Base-by-base conservation (phyloP, 2,888 invertebrate species). In the Volucella bombylans region DNA sequence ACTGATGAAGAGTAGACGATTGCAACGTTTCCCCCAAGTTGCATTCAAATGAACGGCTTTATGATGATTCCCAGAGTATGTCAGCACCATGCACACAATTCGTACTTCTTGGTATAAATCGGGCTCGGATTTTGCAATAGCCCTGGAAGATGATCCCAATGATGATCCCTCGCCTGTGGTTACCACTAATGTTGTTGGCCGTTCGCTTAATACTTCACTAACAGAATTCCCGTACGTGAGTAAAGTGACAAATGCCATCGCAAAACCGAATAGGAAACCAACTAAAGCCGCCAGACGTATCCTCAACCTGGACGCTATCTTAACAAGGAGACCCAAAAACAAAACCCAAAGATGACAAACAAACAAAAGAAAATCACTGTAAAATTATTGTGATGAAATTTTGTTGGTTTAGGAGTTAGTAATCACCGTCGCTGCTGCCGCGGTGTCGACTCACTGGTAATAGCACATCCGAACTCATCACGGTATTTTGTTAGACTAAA, bases 81-180 rank as follows among this genome's bases (percentile, higher is more conserved):
- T 98, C 96, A 98, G 96, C 41, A 98, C 93, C 98, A 98, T 98
- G 90, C 98, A 98, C 1, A 98, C 93, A 87, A 98, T 95, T 71
- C 96, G 93, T 50, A 98, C 96, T 88, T 95, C 94, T 86, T 94
- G 93, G 6, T 94, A 92, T 87, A 97, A 91, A 86, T 94, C 59
- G 12, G 72, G 68, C n/a, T 81, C 54, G 18, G 73, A 68, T 73
- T 59, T 64, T 9, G 14, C 41, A 23, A 64, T 43, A 12, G 39
- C 52, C 9, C 23, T 47, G 2, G 67, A 15, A 39, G 80, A 45
- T 64, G 69, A 61, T 61, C 61, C 67, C 8, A 68, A 49, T 23
- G 85, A 52, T 68, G 76, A 71, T 67, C 81, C 81, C 41, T 77
- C 72, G 8, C 68, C 71, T 12, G 81, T 73, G 31, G 85, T 81